Percentiles rank a stretch among this genome's conserved stretches.
phyloP scores from a whole-genome alignment of 2,797 vertebrate genomes.

The Pseudopleuronectes americanus region DNA sequence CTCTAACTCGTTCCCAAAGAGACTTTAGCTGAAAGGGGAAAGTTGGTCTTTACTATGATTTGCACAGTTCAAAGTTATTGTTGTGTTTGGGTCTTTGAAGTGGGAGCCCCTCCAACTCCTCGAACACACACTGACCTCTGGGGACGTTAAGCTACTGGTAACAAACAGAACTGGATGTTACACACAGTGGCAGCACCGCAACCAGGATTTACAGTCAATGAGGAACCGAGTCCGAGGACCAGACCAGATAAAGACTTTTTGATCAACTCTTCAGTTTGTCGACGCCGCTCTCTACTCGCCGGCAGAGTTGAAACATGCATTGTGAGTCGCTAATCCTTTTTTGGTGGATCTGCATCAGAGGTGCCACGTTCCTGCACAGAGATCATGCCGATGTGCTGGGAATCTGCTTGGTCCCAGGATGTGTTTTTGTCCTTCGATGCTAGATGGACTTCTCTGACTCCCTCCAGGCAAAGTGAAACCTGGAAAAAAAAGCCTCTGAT shows the following conservation, averaged over 20 bases:
- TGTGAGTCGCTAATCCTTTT: constrained; percentile 29
- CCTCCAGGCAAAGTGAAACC: constrained; percentile 31
- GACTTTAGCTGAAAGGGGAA: constrained; percentile 19
- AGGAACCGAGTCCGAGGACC: constrained; percentile 46
- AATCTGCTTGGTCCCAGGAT: constrained; percentile 33
- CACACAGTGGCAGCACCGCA: constrained; percentile 20
- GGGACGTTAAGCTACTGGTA: constrained; percentile 6
- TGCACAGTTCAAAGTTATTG: constrained; percentile 32
- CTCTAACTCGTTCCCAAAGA: constrained; percentile 35
- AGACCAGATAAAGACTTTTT: constrained; percentile 35
- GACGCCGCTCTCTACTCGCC: constrained; percentile 17
- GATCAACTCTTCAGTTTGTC: constrained; percentile 20
- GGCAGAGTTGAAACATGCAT: background rate
- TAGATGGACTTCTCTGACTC: constrained; percentile 47
- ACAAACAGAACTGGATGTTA: constrained; percentile 27
- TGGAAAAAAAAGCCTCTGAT: constrained; percentile 39
- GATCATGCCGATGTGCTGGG: constrained; percentile 36
- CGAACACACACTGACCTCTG: constrained; percentile 8
- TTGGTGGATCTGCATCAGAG: constrained; percentile 19
- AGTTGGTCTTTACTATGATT: constrained; percentile 31
- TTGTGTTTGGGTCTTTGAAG: constrained; percentile 12
- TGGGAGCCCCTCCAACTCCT: constrained; percentile 11
- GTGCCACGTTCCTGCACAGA: constrained; percentile 26
- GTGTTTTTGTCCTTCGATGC: constrained; percentile 16
- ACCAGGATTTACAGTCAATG: constrained; percentile 49